phyloP scores from a whole-genome alignment of 2,888 invertebrate genomes.

The Caenorhabditis virilis region DNA sequence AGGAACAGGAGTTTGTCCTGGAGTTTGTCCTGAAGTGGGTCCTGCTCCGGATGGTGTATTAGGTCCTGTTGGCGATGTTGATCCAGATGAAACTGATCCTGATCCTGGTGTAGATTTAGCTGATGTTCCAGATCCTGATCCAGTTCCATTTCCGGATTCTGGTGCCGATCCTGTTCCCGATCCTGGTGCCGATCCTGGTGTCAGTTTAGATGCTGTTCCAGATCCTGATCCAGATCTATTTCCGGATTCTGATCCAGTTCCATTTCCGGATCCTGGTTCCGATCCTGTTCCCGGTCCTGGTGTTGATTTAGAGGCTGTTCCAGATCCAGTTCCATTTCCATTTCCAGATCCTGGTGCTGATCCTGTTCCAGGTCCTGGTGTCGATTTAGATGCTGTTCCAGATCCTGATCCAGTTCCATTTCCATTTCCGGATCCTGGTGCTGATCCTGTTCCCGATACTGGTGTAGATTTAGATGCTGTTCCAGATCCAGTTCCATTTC shows the following conservation, averaged over 20 bases:
- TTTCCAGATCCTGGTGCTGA: background rate
- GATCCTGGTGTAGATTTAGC: background rate
- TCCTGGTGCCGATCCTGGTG: background rate
- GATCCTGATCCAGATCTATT: background rate
- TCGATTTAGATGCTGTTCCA: constrained; percentile 3
- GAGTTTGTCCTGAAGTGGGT: too few species aligned
- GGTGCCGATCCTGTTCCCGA: background rate
- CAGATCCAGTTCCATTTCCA: background rate
- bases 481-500: constrained; percentile 3
- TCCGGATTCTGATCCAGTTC: background rate
- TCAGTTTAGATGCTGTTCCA: too few species aligned
- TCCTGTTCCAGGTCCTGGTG: background rate
- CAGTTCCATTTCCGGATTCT: background rate
- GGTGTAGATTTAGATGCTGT: background rate
- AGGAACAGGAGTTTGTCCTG: too few species aligned
- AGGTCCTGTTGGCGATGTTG: too few species aligned
- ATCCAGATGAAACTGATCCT: too few species aligned
- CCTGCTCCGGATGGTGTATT: too few species aligned
- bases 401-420: constrained; percentile 1
- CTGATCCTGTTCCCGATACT: constrained; percentile 3
- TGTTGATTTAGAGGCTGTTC: background rate
- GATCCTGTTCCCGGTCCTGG: background rate
- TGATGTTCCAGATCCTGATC: background rate
- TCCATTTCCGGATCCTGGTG: constrained; percentile 5
- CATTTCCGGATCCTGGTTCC: background rate